Percentiles rank a stretch among this genome's conserved stretches.
phyloP scores from a whole-genome alignment of 2,797 vertebrate species.

The Danio albolineatus region DNA sequence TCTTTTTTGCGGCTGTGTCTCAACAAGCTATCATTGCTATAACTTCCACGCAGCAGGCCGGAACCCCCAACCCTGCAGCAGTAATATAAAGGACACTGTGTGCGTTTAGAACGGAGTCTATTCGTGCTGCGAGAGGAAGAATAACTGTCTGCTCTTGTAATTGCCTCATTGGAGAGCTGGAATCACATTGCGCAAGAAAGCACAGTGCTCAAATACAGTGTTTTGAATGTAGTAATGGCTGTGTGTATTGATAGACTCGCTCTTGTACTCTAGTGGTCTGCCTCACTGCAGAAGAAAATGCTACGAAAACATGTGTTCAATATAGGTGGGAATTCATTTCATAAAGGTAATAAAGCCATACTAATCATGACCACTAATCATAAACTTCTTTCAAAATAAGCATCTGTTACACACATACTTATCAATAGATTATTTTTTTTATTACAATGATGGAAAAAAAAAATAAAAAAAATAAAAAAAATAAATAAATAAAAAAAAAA shows the following conservation, averaged over 20 bases:
- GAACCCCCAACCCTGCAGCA: not conserved
- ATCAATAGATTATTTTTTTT: no score
- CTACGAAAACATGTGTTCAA: no score
- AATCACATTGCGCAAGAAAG: conserved; percentile 40
- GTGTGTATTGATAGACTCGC: conserved; percentile 8
- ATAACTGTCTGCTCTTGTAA: conserved; percentile 42
- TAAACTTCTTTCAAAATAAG: no score
- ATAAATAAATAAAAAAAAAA: no score
- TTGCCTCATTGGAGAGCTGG: conserved; percentile 44
- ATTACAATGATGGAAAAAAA: no score
- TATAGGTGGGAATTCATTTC: no score
- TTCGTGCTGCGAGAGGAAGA: conserved; percentile 49
- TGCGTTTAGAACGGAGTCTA: conserved; percentile 44
- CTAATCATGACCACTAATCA: no score
- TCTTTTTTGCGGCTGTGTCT: conserved; percentile 27
- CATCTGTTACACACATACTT: no score
- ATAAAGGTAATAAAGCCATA: no score
- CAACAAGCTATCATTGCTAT: conserved; percentile 37
- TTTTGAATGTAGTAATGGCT: conserved; percentile 49
- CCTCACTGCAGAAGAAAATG: no score
- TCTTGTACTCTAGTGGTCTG: not conserved
- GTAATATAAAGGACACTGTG: conserved; percentile 52
- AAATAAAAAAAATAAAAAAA: no score
- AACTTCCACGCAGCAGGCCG: conserved; percentile 45
- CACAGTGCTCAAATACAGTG: conserved; percentile 32